Percentiles rank a stretch among this genome's conserved stretches.
These are phyloP conservation scores for Sebastes minor DNA, from an alignment of 2,797 vertebrate genomes.

Conservation along the genomic window DNA sequence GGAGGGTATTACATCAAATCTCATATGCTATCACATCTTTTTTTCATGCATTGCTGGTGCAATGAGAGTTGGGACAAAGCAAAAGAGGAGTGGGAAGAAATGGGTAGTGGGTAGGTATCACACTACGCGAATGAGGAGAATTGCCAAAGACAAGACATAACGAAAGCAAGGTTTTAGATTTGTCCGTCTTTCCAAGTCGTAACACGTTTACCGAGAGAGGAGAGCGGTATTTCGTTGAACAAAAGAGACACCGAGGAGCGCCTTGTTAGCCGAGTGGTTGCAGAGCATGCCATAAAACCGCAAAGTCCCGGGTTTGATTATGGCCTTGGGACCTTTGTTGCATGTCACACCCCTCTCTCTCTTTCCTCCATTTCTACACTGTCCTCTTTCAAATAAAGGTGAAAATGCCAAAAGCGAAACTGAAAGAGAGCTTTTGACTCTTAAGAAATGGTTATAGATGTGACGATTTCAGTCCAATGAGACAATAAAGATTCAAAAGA, in stretches of 20 bases:
- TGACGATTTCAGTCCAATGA: background rate
- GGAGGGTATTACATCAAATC: conserved; percentile 36
- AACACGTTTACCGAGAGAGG: background rate
- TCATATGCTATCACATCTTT: conserved; percentile 34
- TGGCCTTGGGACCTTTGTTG: background rate
- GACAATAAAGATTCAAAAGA: background rate
- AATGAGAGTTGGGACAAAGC: background rate
- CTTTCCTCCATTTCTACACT: background rate
- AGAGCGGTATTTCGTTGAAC: background rate
- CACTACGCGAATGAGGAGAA: background rate
- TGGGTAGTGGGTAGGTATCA: background rate
- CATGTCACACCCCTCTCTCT: background rate
- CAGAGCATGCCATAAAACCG: background rate
- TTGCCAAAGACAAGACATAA: background rate
- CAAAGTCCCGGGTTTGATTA: background rate
- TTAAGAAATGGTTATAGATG: background rate
- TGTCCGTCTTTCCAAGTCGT: background rate
- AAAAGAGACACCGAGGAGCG: background rate
- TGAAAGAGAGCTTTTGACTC: background rate
- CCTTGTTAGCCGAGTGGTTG: background rate
- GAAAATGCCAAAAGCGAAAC: background rate
- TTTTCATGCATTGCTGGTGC: conserved; percentile 15
- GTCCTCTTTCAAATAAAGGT: too few relatives aligned
- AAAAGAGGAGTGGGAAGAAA: background rate
- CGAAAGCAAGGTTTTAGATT: background rate